Evolutionary conservation across 2,113 vertebrate species (phyloP).

Genomic region (Neodon shergylaensis): DNA sequence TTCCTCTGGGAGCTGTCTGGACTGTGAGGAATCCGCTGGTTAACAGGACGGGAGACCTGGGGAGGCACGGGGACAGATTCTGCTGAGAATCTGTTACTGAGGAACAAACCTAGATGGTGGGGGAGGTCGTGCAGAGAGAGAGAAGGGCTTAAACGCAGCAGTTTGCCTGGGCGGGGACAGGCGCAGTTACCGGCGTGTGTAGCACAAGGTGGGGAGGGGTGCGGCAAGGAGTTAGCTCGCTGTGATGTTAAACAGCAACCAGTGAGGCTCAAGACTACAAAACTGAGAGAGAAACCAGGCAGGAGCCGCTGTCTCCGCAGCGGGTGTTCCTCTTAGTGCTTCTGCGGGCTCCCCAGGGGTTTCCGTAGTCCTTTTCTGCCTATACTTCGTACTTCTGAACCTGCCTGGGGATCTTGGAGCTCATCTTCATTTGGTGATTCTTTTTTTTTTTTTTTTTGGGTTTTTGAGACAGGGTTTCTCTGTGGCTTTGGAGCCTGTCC

Average conservation of each 20-base stretch:
- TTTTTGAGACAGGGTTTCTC: too few relatives aligned
- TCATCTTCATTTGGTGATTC: too few relatives aligned
- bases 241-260: not conserved
- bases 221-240: not conserved
- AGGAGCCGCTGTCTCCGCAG: not conserved
- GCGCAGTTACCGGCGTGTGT: not conserved
- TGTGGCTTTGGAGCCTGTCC: too few relatives aligned
- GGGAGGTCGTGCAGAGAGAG: not conserved
- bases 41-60: not conserved
- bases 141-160: not conserved
- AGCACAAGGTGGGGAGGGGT: not conserved
- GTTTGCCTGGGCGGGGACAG: not conserved
- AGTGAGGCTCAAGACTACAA: not conserved
- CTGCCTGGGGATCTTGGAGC: not conserved
- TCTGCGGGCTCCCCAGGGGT: not conserved
- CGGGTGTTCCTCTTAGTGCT: not conserved
- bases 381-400: not conserved
- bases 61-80: not conserved
- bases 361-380: not conserved
- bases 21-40: not conserved
- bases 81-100: not conserved
- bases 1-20: conserved; percentile 39
- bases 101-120: not conserved
- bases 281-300: not conserved
- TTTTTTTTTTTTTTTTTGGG: too few relatives aligned